These are phyloP conservation scores for Emydoidea blandingii DNA, from an alignment of 2,797 vertebrate species.

Conservation along the genomic window DNA sequence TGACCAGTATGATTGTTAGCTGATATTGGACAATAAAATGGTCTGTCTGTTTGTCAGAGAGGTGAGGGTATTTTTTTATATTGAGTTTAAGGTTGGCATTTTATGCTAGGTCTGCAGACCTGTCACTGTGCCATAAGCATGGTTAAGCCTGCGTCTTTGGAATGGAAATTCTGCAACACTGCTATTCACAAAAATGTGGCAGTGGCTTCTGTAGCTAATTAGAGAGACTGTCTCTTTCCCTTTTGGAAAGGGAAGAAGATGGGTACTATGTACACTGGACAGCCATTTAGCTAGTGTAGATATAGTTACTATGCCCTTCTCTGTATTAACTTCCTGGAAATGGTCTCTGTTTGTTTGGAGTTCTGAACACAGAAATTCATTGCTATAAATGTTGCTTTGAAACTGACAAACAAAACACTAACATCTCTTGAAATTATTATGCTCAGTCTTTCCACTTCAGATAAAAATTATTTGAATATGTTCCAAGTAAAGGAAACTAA, in stretches of 20 bases:
- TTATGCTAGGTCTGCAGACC: no score
- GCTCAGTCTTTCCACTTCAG: no score
- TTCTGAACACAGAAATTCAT: neutral
- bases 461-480: neutral
- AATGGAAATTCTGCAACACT: neutral
- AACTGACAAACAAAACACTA: neutral
- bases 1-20: neutral
- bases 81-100: neutral
- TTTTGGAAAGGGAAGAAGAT: neutral
- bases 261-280: neutral
- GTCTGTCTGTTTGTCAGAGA: neutral
- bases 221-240: neutral
- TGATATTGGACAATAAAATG: neutral
- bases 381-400: neutral
- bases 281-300: neutral
- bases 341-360: neutral
- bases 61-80: neutral
- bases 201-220: neutral
- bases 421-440: neutral
- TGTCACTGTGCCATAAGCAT: neutral
- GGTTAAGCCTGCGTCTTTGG: neutral
- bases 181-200: neutral
- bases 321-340: neutral
- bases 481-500: neutral
- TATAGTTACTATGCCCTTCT: neutral